Base-by-base conservation (phyloP, 1,140 invertebrate genomes). In the Asobara japonica region DNA sequence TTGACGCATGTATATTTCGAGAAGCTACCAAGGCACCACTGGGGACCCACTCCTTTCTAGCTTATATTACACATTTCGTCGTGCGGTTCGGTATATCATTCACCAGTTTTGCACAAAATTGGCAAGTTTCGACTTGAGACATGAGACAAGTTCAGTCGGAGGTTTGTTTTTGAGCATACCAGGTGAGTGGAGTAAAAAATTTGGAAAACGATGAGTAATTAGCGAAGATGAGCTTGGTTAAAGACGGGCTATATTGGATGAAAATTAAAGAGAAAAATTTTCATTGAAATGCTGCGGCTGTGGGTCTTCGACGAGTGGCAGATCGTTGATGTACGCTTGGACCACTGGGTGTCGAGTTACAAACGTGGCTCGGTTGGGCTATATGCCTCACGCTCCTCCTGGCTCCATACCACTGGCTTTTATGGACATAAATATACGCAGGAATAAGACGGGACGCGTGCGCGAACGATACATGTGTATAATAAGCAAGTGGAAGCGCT, bases 351-450 rank as follows among this genome's bases (percentile, higher is more conserved):
- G 72, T 80, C 78, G 75, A 76, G 74, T 81, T 81, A 80, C 78
- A 74, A 68, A 69, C 74, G 74, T 74, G 66, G n/a, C 61, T 62
- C 65, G 31, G 73, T 72, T 73, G 76, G 51, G 51, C 51, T 56
- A 27, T 27, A 56, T 56, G 20, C 51, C 22, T 56, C 51, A 7
- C 13, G 51, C 51, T 25, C 25, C 38, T 29, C 27, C 45, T 41
- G 38, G 36, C 13, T n/a, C 38, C 51, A 67, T 67, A 67, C 65
- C 65, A 67, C 65, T 75, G 73, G 74, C 64, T 56, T 77, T 79
- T 80, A 81, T 77, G 80, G 66, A 70, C 72, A 70, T 81, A 81
- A 81, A 78, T 79, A 77, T 73, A 60, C 68, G 65, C 66, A 76
- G 72, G 66, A 29, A 48, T 66, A 65, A 31, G 62, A 60, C 41